Evolutionary conservation across 2,797 vertebrate genomes (phyloP).

Genomic region (Gorsachius magnificus): DNA sequence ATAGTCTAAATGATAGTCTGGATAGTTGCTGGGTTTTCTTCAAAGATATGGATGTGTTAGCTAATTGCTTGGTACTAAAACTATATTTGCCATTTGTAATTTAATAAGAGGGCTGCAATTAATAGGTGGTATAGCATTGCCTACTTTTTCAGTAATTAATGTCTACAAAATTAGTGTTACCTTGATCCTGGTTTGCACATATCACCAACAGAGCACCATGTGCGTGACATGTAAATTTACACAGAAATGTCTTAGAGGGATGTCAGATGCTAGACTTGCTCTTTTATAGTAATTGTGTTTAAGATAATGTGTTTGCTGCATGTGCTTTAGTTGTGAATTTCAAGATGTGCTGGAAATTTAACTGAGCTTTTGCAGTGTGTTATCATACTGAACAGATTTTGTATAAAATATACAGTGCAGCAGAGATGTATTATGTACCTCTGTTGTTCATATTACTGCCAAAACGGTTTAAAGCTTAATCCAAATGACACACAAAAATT

Average conservation of each 20-base stretch:
- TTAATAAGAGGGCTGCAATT: background rate
- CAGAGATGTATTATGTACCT: background rate
- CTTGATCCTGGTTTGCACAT: constrained; percentile 11
- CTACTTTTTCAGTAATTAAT: background rate
- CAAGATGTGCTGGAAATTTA: background rate
- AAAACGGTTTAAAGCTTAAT: background rate
- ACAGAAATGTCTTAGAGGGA: background rate
- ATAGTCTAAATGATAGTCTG: background rate
- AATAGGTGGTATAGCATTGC: background rate
- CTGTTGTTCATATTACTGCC: background rate
- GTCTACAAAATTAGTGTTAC: background rate
- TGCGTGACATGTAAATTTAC: background rate
- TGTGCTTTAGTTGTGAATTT: background rate
- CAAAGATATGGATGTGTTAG: background rate
- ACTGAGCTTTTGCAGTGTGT: background rate
- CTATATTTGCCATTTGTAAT: background rate
- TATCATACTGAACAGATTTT: background rate
- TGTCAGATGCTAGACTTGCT: background rate
- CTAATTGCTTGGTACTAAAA: background rate
- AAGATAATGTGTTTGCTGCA: background rate
- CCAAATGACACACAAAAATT: background rate
- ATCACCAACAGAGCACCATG: background rate
- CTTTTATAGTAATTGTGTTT: background rate
- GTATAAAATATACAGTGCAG: background rate
- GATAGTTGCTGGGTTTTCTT: background rate